These are phyloP conservation scores for Sycophila texana DNA, from an alignment of 2,888 invertebrate species.

Conservation along the genomic window DNA sequence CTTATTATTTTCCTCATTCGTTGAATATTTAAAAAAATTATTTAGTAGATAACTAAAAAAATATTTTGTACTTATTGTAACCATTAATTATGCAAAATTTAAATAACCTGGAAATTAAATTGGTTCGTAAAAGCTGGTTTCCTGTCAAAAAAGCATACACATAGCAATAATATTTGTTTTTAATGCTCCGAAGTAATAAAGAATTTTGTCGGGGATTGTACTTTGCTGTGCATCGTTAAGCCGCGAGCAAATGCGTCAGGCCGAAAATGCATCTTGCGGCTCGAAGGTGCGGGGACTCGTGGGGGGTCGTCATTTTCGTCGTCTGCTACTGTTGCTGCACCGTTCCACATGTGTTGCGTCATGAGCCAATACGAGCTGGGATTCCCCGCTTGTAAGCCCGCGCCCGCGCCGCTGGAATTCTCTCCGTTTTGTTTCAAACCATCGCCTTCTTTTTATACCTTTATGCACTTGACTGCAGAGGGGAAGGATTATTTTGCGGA, in stretches of 20 bases:
- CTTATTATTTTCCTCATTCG: neutral
- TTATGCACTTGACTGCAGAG: slow-evolving; percentile 46
- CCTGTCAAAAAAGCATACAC: no score
- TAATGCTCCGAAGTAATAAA: neutral
- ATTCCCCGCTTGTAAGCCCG: slow-evolving; percentile 63
- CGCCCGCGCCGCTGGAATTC: slow-evolving; percentile 53
- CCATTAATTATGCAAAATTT: neutral
- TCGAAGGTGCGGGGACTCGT: slow-evolving; percentile 51
- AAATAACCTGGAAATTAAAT: neutral
- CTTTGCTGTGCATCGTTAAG: slow-evolving; percentile 26
- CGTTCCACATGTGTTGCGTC: slow-evolving; percentile 68
- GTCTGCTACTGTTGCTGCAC: slow-evolving; percentile 33
- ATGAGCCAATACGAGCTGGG: slow-evolving; percentile 58
- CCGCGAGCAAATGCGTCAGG: neutral
- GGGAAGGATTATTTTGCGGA: slow-evolving; percentile 43
- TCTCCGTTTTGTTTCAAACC: slow-evolving; percentile 48
- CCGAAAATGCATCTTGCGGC: slow-evolving; percentile 33
- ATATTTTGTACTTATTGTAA: neutral
- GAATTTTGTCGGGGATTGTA: slow-evolving; percentile 40
- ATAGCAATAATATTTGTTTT: neutral
- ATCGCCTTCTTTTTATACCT: slow-evolving; percentile 34
- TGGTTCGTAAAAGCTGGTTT: no score
- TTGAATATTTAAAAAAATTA: no score
- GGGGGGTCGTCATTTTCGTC: slow-evolving; percentile 51
- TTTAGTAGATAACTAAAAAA: neutral